Evolutionary conservation across 2,888 invertebrate species (phyloP).

Genomic region (Loripinus fragilis): DNA sequence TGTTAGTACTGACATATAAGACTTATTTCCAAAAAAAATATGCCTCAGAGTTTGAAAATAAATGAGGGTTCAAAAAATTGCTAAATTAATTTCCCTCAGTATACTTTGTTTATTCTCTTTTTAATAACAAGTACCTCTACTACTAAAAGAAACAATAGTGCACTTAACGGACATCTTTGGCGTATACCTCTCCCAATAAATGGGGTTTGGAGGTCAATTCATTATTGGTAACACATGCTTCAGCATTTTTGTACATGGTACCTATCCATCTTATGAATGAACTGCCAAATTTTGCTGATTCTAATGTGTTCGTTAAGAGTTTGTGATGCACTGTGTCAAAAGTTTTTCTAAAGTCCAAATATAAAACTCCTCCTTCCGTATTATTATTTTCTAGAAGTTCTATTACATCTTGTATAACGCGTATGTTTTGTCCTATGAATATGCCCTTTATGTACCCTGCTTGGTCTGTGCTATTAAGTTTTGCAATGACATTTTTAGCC

Average conservation of each 20-base stretch:
- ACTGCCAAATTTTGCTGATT: conserved; percentile 17
- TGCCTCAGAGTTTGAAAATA: no score
- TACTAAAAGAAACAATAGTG: conserved; percentile 20
- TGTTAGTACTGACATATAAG: no score
- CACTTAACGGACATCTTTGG: conserved; percentile 23
- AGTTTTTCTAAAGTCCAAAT: conserved; percentile 17
- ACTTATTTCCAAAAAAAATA: no score
- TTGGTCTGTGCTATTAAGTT: conserved; percentile 21
- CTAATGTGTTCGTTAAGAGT: conserved; percentile 5
- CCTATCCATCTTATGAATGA: neutral
- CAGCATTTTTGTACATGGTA: neutral
- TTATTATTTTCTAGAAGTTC: conserved; percentile 17
- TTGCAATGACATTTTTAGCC: conserved; percentile 5
- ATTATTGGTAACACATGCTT: conserved; percentile 16
- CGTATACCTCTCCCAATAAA: conserved; percentile 6
- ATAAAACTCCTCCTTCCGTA: conserved; percentile 13
- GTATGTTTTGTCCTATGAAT: conserved; percentile 23
- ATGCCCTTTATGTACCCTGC: conserved; percentile 21
- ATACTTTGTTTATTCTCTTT: neutral
- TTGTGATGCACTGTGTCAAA: neutral
- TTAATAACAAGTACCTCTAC: conserved; percentile 15
- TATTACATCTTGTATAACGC: conserved; percentile 26
- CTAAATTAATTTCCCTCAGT: no score
- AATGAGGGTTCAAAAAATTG: no score
- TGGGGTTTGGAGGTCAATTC: conserved; percentile 2